Evolutionary conservation across 2,888 invertebrate species (phyloP).

Genomic region (Acleris literana): DNA sequence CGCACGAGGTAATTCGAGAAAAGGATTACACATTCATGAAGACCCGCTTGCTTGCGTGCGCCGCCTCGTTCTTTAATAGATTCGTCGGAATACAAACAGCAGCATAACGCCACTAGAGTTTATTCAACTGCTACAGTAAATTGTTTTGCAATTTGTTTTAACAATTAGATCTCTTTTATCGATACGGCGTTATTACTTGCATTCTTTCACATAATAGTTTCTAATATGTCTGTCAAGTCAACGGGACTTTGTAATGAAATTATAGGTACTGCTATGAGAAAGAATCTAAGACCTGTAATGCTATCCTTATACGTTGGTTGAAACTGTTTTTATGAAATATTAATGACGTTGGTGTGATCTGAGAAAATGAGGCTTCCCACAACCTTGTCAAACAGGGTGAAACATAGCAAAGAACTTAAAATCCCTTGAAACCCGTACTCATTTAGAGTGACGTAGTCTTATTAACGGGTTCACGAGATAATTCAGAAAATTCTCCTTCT

Average conservation of each 20-base stretch:
- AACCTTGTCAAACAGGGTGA: too few species aligned
- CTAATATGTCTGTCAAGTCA: not conserved
- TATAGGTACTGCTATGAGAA: not conserved
- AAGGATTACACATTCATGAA: slow-evolving; percentile 5
- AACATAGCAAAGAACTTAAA: too few species aligned
- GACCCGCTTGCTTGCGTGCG: slow-evolving; percentile 16
- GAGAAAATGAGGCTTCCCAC: too few species aligned
- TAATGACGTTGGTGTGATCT: too few species aligned
- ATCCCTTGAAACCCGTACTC: too few species aligned
- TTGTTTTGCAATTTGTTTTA: slow-evolving; percentile 12
- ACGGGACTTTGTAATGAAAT: slow-evolving; percentile 12
- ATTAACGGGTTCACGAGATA: slow-evolving; percentile 1
- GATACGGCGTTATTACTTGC: slow-evolving; percentile 1
- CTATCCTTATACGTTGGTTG: too few species aligned
- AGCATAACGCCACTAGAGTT: slow-evolving; percentile 5
- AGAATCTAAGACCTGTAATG: slow-evolving; percentile 3
- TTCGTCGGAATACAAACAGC: slow-evolving; percentile 17
- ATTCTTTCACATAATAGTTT: not conserved
- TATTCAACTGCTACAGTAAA: slow-evolving; percentile 27
- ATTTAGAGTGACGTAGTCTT: too few species aligned
- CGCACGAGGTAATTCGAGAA: not conserved
- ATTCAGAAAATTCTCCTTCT: not conserved
- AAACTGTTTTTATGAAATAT: too few species aligned
- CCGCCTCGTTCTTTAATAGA: slow-evolving; percentile 21
- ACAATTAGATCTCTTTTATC: slow-evolving; percentile 1